Evolutionary conservation across 2,797 vertebrate genomes (phyloP).

Genomic region (Heliangelus exortis): DNA sequence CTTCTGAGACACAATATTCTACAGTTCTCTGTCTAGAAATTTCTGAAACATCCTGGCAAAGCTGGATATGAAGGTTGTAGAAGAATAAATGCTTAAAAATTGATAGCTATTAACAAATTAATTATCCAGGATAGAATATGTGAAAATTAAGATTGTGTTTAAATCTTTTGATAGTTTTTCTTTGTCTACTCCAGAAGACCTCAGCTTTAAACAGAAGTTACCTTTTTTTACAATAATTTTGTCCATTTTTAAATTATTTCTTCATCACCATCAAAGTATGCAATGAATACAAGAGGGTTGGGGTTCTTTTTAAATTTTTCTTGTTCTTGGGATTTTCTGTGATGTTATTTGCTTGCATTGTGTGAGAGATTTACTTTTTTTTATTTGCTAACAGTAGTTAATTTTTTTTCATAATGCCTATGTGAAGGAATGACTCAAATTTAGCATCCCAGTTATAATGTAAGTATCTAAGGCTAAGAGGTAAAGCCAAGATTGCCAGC

Average conservation of each 20-base stretch:
- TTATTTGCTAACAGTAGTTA: neutral
- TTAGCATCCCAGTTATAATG: neutral
- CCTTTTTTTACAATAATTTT: neutral
- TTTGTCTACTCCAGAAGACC: neutral
- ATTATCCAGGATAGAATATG: neutral
- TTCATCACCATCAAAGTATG: neutral
- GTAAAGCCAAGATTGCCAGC: neutral
- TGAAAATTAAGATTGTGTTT: neutral
- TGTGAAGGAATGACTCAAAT: neutral
- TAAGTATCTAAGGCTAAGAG: neutral
- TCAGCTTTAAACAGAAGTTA: neutral
- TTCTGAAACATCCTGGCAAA: neutral
- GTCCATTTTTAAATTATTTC: neutral
- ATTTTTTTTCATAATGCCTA: neutral
- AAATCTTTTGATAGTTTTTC: neutral
- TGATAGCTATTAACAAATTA: neutral
- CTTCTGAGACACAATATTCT: neutral
- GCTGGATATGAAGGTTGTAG: accelerated
- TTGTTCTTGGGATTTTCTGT: neutral
- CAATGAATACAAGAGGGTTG: neutral
- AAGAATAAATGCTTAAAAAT: neutral
- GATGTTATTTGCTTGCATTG: neutral
- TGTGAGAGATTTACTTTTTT: neutral
- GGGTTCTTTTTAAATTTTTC: neutral
- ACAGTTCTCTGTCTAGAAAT: neutral